Percentiles rank a stretch among this genome's conserved stretches.
phyloP scores from a whole-genome alignment of 2,797 vertebrate genomes.

The Xiphophorus birchmanni region DNA sequence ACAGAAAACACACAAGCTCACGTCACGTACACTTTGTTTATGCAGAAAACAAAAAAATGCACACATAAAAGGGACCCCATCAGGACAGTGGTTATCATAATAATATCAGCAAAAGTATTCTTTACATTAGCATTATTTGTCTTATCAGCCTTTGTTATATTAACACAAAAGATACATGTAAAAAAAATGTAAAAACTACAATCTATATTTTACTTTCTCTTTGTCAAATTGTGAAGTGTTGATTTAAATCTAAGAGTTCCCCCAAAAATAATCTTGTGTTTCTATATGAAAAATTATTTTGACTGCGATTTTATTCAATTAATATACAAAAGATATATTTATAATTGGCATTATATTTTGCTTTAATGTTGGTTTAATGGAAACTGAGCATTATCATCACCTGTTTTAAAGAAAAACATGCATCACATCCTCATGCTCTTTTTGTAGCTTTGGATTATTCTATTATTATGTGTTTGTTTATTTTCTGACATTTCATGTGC shows the following conservation, averaged over 20 bases:
- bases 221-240: background rate
- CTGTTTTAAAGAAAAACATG: background rate
- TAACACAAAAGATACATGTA: too few species aligned
- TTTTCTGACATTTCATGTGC: background rate
- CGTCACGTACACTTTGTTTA: background rate
- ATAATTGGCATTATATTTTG: background rate
- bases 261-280: background rate
- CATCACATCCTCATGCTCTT: background rate
- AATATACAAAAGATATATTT: background rate
- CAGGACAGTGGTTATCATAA: background rate
- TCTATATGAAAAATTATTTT: background rate
- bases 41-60: background rate
- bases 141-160: too few species aligned
- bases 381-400: background rate
- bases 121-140: background rate
- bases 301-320: background rate
- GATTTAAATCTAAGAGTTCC: background rate
- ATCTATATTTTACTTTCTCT: background rate
- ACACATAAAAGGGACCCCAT: background rate
- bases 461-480: background rate
- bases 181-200: background rate
- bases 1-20: slow-evolving; percentile 2
- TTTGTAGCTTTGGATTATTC: background rate
- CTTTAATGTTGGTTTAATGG: background rate
- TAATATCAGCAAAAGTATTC: background rate